These are phyloP conservation scores for Acanthococcus lagerstroemiae DNA, from an alignment of 2,888 invertebrate genomes.

Conservation along the genomic window DNA sequence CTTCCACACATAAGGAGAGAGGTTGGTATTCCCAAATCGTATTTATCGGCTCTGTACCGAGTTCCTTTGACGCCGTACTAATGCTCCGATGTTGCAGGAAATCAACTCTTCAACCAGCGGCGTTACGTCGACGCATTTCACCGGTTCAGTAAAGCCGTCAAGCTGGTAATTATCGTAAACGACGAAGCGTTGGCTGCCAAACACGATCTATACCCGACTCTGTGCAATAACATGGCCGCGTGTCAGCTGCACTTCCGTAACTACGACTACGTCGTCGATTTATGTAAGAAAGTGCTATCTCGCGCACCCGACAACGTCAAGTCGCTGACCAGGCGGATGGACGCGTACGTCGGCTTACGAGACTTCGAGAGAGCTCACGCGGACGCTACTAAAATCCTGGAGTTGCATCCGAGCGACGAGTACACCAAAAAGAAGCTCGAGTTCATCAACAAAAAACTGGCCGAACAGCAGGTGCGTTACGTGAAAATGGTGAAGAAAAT, in stretches of 20 bases:
- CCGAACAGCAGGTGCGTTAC: conserved; percentile 53
- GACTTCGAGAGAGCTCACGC: conserved; percentile 57
- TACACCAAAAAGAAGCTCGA: conserved; percentile 51
- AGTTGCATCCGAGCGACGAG: conserved; percentile 55
- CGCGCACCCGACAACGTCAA: conserved; percentile 45
- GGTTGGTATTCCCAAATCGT: too few species aligned
- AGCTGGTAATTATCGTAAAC: conserved; percentile 48
- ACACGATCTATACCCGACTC: conserved; percentile 43
- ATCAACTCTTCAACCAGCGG: conserved; percentile 53
- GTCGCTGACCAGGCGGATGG: conserved; percentile 46
- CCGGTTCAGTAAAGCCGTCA: conserved; percentile 62
- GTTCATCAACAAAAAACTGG: conserved; percentile 49
- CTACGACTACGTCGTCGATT: conserved; percentile 54
- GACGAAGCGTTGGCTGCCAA: conserved; percentile 5
- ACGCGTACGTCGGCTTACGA: conserved; percentile 46
- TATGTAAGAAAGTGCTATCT: conserved; percentile 48
- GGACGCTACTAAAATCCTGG: conserved; percentile 48
- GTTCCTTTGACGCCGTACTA: too few species aligned
- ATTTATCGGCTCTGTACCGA: too few species aligned
- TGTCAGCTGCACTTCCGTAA: conserved; percentile 62
- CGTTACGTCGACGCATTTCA: conserved; percentile 58
- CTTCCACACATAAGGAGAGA: conserved; percentile 47
- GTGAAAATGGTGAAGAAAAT: conserved; percentile 48
- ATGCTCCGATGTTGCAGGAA: conserved; percentile 43
- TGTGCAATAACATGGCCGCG: conserved; percentile 73